Evolutionary conservation across 2,888 invertebrate genomes (phyloP).

Genomic region (Amorpha juglandis): DNA sequence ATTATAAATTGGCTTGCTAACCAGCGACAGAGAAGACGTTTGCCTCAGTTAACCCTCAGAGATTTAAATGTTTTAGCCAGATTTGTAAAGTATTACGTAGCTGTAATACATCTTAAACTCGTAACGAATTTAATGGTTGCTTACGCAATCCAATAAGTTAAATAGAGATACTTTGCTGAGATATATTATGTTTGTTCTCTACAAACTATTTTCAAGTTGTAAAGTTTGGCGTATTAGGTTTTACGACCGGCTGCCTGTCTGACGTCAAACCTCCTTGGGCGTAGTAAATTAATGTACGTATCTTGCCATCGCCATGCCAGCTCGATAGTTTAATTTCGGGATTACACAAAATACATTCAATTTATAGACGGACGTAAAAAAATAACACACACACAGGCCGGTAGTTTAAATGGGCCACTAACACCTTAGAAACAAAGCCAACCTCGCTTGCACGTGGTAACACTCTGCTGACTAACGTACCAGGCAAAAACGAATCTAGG

Average conservation of each 20-base stretch:
- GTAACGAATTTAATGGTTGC: no score
- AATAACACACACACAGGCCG: neutral
- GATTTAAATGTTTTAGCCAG: no score
- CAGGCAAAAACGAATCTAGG: no score
- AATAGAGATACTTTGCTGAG: neutral
- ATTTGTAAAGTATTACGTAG: no score
- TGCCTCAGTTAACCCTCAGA: no score
- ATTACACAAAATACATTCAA: neutral
- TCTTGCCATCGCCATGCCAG: neutral
- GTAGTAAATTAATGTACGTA: neutral
- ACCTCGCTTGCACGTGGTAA: no score
- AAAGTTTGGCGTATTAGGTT: conserved; percentile 7
- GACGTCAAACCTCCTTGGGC: conserved; percentile 13
- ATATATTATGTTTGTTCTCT: neutral
- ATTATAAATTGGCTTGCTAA: no score
- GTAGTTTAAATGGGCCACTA: no score
- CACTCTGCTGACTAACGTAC: no score
- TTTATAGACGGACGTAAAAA: neutral
- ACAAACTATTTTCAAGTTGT: conserved; percentile 5
- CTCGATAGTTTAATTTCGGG: neutral
- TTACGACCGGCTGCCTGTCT: conserved; percentile 13
- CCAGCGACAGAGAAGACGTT: no score
- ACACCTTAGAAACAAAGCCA: no score
- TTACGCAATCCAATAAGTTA: neutral
- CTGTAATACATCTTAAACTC: no score